Evolutionary conservation across 2,797 vertebrate species (phyloP), one percentile per base, ranked within the genome.

Genomic region (Smutsia temminckii): DNA sequence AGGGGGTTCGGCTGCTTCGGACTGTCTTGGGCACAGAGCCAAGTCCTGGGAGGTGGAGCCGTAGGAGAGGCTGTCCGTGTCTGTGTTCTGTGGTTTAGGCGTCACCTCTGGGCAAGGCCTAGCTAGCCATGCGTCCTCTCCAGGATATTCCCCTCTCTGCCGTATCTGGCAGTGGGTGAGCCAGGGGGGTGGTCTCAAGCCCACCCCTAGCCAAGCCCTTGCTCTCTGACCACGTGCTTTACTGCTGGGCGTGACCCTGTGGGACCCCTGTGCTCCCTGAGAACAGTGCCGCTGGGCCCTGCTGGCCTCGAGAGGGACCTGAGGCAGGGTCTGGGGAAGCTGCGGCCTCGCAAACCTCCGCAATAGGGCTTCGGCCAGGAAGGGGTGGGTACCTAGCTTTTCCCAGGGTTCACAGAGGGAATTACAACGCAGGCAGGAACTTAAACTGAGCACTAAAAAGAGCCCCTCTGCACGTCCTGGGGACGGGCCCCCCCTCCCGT

Each of bases 141-240:
- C 46, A 4, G 37, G 25, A 16, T 6, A 17, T 0, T n/a, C 14
- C 21, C 0, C 1, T 42, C 75, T 25, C 20, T 23, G 37, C 72
- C n/a, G 13, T 34, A 11, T 9, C 27, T 59, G 80, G 53, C 20
- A n/a, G 29, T 17, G 23, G 59, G 18, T 46, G 27, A 29, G 49
- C 10, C 0, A 0, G 55, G 32, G 46, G 3, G 11, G 20, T 5
- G 71, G 27, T 21, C 32, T 21, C 3, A 4, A 12, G 0, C 29
- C 25, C 40, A 16, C 37, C 14, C 61, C 10, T 4, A 6, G 53
- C 72, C 9, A 0, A 9, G 6, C 21, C 40, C 63, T 46, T 63
- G 7, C 55, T 46, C 9, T 37, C 21, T 16, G 6, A 16, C 0
- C 0, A 29, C 1, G 0, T 0, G 0, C 27, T 72, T 34, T 29